A percentile compares a stretch with the other conserved stretches of the same genome.
These are phyloP conservation scores for Crocidura indochinensis DNA, from an alignment of 2,797 vertebrate genomes.

Conservation along the genomic window DNA sequence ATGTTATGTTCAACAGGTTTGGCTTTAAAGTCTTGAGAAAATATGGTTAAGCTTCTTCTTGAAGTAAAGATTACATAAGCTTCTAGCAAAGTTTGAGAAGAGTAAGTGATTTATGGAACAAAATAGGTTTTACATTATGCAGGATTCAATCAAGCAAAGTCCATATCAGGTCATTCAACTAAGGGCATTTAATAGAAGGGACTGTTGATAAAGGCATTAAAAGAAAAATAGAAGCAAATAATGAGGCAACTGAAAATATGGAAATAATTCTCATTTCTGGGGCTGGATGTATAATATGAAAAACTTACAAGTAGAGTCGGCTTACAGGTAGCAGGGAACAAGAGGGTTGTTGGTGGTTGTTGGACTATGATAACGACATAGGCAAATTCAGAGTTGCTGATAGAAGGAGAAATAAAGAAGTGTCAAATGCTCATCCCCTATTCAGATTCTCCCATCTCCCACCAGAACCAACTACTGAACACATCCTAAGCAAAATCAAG, in stretches of 20 bases:
- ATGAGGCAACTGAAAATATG: background rate
- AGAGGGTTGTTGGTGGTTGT: background rate
- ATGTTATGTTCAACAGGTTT: no score
- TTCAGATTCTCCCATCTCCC: background rate
- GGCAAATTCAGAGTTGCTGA: background rate
- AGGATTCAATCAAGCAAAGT: background rate
- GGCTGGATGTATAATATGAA: background rate
- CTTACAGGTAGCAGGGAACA: background rate
- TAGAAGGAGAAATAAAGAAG: background rate
- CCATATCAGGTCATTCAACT: background rate
- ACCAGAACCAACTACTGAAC: background rate
- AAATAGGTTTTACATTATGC: background rate
- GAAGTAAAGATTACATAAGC: constrained; percentile 5
- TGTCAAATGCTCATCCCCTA: background rate
- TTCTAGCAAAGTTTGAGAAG: constrained; percentile 10
- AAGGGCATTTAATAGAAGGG: background rate
- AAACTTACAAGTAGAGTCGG: background rate
- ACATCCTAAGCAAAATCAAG: constrained; percentile 19
- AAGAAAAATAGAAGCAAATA: background rate
- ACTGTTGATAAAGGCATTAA: background rate
- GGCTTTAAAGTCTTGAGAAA: no score
- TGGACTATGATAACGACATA: background rate
- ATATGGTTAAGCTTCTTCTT: no score
- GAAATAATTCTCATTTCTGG: background rate
- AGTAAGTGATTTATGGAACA: constrained; percentile 3